Conservation (phyloP, 2,888 invertebrate species). For the Tupiocoris notatus region DNA sequence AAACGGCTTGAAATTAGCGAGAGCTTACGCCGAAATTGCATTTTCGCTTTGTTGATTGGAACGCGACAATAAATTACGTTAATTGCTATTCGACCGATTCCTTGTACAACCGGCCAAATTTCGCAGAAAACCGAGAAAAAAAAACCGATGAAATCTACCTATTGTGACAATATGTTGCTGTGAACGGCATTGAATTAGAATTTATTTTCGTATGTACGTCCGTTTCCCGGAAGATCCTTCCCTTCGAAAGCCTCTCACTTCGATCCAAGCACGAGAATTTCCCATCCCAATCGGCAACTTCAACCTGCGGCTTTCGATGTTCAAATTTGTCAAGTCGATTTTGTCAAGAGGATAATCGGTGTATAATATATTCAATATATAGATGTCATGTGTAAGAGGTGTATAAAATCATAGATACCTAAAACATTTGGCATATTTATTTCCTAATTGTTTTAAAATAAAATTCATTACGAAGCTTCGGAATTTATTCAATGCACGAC, state of each 20-base stretch:
- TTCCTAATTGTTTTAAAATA: slow-evolving; percentile 45
- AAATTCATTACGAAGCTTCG: slow-evolving; percentile 42
- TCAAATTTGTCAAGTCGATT: background rate
- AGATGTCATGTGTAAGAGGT: slow-evolving; percentile 15
- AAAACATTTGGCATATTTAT: slow-evolving; percentile 38
- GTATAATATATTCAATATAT: background rate
- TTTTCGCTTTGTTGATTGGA: slow-evolving; percentile 38
- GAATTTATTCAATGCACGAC: slow-evolving; percentile 16
- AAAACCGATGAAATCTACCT: slow-evolving; percentile 16
- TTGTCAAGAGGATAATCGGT: background rate
- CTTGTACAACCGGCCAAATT: too few relatives aligned
- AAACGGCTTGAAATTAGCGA: too few relatives aligned
- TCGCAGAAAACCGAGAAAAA: background rate
- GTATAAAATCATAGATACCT: slow-evolving; percentile 33
- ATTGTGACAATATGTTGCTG: slow-evolving; percentile 47
- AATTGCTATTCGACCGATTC: background rate
- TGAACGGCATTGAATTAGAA: slow-evolving; percentile 47
- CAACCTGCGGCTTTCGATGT: background rate
- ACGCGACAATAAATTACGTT: slow-evolving; percentile 34
- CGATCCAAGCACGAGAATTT: too few relatives aligned
- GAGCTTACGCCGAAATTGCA: too few relatives aligned
- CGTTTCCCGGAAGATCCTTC: background rate
- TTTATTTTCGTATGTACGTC: slow-evolving; percentile 46
- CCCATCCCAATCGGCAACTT: background rate
- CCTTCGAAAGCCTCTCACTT: too few relatives aligned